A percentile compares a stretch with the other conserved stretches of the same genome.
phyloP scores from a whole-genome alignment of 2,888 invertebrate genomes.

The Acrobeloides nanus region DNA sequence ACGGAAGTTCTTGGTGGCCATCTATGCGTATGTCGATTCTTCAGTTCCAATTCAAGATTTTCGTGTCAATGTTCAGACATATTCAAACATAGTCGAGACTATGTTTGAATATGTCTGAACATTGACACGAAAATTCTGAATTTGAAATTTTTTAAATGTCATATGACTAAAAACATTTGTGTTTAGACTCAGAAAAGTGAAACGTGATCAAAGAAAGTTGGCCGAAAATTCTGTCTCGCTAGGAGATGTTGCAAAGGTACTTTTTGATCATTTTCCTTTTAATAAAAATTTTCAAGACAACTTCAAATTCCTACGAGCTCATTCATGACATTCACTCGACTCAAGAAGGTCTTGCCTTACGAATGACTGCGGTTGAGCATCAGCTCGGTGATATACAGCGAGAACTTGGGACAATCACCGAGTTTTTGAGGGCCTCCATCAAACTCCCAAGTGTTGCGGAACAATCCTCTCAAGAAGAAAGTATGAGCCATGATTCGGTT shows the following conservation, averaged over 20 bases:
- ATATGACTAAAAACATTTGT: conserved; percentile 3
- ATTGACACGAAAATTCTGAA: no score
- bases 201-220: conserved; percentile 98
- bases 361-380: conserved; percentile 76
- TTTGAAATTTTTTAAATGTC: no score
- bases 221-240: conserved; percentile 98
- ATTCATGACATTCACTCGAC: conserved; percentile 92
- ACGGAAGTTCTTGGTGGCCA: conserved; percentile 95
- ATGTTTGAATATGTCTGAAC: no score
- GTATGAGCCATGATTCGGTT: no score
- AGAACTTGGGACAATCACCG: conserved; percentile 22
- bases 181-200: conserved; percentile 87
- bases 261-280: conserved; percentile 30
- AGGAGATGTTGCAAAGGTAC: conserved; percentile 98
- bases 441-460: no score
- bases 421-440: no score
- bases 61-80: no score
- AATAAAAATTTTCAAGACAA: conserved; percentile 67
- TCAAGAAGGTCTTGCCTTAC: conserved; percentile 85
- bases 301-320: conserved; percentile 93
- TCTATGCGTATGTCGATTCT: conserved; percentile 74
- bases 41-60: background rate
- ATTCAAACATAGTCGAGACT: no score
- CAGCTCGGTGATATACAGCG: conserved; percentile 37
- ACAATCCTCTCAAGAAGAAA: no score